Percentiles rank a stretch among this genome's conserved stretches.
Evolutionary conservation across 2,113 vertebrate genomes (phyloP).

Genomic region (Anser cygnoides): DNA sequence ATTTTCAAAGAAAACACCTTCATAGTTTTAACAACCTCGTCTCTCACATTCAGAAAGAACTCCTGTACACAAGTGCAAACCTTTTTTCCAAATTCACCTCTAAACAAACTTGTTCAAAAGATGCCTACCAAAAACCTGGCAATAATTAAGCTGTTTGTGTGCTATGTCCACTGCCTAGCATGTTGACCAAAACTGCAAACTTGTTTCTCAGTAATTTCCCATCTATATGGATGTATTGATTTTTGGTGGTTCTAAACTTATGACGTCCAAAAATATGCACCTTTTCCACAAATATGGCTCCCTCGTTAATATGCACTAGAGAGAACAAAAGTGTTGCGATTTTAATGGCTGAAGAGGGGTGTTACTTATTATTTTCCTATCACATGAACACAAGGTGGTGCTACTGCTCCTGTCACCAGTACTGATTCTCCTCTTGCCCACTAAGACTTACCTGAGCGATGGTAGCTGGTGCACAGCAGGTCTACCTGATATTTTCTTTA

Average conservation of each 20-base stretch:
- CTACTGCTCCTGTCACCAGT: conserved; percentile 59
- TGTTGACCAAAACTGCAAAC: background rate
- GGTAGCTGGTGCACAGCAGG: background rate
- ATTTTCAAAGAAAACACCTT: background rate
- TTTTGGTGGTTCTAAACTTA: background rate
- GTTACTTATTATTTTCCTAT: background rate
- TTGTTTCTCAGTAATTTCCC: background rate
- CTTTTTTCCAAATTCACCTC: background rate
- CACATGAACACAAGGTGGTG: conserved; percentile 65
- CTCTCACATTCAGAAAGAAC: background rate
- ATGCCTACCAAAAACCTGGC: background rate
- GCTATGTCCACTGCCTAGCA: background rate
- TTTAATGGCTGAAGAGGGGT: background rate
- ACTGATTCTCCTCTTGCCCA: background rate
- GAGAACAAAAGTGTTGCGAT: background rate
- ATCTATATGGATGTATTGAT: background rate
- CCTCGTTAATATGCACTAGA: fast-evolving
- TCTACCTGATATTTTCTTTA: background rate
- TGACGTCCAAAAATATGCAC: fast-evolving
- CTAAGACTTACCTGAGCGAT: background rate
- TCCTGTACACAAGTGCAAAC: background rate
- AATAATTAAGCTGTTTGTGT: fast-evolving
- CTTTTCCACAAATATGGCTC: background rate
- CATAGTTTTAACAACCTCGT: background rate
- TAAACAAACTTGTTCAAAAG: background rate